Conservation (phyloP, 2,888 invertebrate species). For the Odiellus spinosus region DNA sequence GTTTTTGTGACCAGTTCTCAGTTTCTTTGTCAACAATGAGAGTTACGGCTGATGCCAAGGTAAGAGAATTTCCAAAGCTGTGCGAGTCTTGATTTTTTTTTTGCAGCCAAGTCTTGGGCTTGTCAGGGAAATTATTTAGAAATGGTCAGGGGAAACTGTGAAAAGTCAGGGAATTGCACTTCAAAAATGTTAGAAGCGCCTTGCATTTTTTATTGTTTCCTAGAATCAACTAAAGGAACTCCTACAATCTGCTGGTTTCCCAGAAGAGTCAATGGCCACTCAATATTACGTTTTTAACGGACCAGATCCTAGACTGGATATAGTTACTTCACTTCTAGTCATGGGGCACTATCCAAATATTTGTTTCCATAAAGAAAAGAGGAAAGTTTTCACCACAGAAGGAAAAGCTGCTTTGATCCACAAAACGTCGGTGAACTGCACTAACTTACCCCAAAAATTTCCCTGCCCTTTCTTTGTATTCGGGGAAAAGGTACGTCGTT, state of each 20-base stretch:
- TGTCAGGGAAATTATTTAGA: no score
- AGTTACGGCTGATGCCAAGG: slow-evolving; percentile 80
- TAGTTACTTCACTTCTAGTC: slow-evolving; percentile 52
- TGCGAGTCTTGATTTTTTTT: neutral
- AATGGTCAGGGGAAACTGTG: no score
- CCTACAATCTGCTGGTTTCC: slow-evolving; percentile 61
- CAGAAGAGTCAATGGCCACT: slow-evolving; percentile 66
- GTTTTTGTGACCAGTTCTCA: slow-evolving; percentile 82
- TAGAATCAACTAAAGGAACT: slow-evolving; percentile 49
- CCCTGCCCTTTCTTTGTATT: slow-evolving; percentile 93
- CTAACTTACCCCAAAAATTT: slow-evolving; percentile 62
- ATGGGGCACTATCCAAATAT: slow-evolving; percentile 94
- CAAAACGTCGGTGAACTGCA: slow-evolving; percentile 91
- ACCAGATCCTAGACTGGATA: slow-evolving; percentile 61
- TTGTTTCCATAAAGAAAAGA: slow-evolving; percentile 83
- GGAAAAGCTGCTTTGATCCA: slow-evolving; percentile 87
- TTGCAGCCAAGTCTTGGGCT: neutral
- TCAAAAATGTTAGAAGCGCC: neutral
- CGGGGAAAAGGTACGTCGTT: slow-evolving; percentile 62
- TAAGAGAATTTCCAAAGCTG: slow-evolving; percentile 18
- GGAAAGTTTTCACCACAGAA: slow-evolving; percentile 88
- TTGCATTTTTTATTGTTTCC: slow-evolving; percentile 10
- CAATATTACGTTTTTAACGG: slow-evolving; percentile 55
- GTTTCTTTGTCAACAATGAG: slow-evolving; percentile 74
- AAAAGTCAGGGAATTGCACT: no score